Evolutionary conservation across 2,113 vertebrate species (phyloP).

Genomic region (Corythaixoides concolor): DNA sequence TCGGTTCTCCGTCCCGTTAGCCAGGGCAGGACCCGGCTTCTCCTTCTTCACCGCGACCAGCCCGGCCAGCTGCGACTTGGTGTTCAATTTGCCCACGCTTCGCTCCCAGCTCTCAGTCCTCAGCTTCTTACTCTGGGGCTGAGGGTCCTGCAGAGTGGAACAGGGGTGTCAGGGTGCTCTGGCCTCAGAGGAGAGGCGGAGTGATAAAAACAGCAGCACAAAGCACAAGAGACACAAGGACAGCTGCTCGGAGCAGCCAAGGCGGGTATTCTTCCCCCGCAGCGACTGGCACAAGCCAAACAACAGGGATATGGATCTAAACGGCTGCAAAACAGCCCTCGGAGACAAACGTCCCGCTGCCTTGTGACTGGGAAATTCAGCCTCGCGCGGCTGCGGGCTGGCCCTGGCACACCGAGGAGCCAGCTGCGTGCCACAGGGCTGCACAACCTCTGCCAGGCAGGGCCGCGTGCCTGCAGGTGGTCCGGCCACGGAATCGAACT

Average conservation of each 20-base stretch:
- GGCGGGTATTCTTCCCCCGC: background rate
- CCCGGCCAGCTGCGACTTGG: conserved; percentile 70
- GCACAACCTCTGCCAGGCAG: background rate
- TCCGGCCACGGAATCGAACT: background rate
- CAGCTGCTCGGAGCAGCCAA: background rate
- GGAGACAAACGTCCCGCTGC: fast-evolving
- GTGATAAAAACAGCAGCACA: background rate
- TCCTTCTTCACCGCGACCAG: conserved; percentile 80
- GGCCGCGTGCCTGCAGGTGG: background rate
- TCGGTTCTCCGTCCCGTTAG: background rate
- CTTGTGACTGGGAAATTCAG: background rate
- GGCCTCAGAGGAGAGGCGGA: background rate
- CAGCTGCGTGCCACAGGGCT: background rate
- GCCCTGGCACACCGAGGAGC: background rate
- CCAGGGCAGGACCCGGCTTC: background rate
- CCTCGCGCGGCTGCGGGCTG: fast-evolving
- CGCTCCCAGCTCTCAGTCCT: conserved; percentile 82
- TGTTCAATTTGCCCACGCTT: conserved; percentile 78
- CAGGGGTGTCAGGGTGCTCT: background rate
- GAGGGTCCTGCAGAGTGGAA: background rate
- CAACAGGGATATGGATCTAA: background rate
- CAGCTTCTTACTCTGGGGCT: conserved; percentile 72
- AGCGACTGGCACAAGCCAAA: fast-evolving
- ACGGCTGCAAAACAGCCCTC: background rate
- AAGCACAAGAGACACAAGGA: fast-evolving